Evolutionary conservation across 92 coral and sea anemone genomes (phyloP), one percentile per base, ranked within the genome.

Genomic region (Phymanthus crucifer): DNA sequence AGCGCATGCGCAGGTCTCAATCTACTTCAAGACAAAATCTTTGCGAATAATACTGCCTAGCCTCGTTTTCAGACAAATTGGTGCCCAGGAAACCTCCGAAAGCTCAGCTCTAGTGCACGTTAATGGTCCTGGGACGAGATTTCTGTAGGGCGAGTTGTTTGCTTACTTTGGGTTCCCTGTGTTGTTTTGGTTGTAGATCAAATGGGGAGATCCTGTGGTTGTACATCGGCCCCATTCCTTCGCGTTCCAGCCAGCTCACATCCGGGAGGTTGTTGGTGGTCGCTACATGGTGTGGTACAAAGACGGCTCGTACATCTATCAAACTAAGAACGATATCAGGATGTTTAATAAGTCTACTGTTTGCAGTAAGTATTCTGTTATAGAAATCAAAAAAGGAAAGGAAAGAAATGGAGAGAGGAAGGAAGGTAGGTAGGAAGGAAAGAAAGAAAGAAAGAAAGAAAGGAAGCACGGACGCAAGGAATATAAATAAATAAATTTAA

Each of bases 221-320:
- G 97, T 91, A 17, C 80, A 92, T 66, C 87, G 97, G 27, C 97
- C 97, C 65, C 89, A 85, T 78, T 92, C 97, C 38, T 91, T 89
- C 77, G 97, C 97, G 40, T 90, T 90, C 70, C 89, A 87, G 64
- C 86, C 91, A 26, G 97, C 92, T 16, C 88, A 92, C 87, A 86
- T 92, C 61, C 91, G 93, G 81, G 94, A 91, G 71, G 82, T 92
- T 17, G 80, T 73, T 11, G 72, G 78, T 12, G 94, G 94, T 31
- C 89, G 89, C 73, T 90, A 78, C 50, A 83, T 83, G 72, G 75
- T 92, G 48, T 81, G 92, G 86, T 91, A 90, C 66, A 91, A 92
- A 36, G 88, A 90, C 43, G 97, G 97, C 14, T 88, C 89, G 37
- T 77, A 77, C 48, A 87, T 92, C 50, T 78, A 87, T 40, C 97